Base-by-base conservation (phyloP, 1,140 invertebrate genomes). In the Aphaenogaster rudis region DNA sequence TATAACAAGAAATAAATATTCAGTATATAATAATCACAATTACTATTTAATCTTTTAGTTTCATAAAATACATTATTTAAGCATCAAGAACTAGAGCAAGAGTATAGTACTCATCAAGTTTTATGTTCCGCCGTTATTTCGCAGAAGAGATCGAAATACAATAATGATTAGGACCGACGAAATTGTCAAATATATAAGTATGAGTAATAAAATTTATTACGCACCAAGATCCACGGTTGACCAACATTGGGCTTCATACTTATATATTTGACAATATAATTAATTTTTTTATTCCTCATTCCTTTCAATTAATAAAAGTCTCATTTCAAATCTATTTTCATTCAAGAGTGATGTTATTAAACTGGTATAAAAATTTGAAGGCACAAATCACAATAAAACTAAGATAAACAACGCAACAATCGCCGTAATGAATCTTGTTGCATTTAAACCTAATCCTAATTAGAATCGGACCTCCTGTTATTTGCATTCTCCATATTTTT, bases 401-500 rank as follows among this genome's bases (percentile, higher is more conserved):
- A 45, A 45, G 17, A 1, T 45, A 13, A 79, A 63, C 15, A 21
- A 79, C 3, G 13, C 15, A 50, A 36, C 33, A 39, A 54, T 33
- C 28, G 28, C 6, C 33, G 15, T 11, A 15, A 48, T 11, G 17
- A 80, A 52, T 52, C 17, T 13, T 11, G n/a, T 69, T 71, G 15
- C 64, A 28, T 57, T 4, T 39, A 21, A n/a, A 59, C 59, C 9
- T 48, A 72, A 82, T 72, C 59, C 9, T 48, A 72, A 82, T 72
- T 42, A 48, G 17, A n/a, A 15, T 42, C 8, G 50, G 6, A n/a
- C 8, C 11, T 48, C 5, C 17, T 8, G 21, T 82, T 72, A 82
- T 45, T 82, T 74, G 39, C 39, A 48, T 48, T 74, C n/a, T 61
- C 2, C 6, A 61, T 50, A 50, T 61, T 84, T 76, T 63, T 61